These are phyloP conservation scores for Phylloscopus trochiloides DNA, from an alignment of 2,113 vertebrate genomes.

Conservation along the genomic window DNA sequence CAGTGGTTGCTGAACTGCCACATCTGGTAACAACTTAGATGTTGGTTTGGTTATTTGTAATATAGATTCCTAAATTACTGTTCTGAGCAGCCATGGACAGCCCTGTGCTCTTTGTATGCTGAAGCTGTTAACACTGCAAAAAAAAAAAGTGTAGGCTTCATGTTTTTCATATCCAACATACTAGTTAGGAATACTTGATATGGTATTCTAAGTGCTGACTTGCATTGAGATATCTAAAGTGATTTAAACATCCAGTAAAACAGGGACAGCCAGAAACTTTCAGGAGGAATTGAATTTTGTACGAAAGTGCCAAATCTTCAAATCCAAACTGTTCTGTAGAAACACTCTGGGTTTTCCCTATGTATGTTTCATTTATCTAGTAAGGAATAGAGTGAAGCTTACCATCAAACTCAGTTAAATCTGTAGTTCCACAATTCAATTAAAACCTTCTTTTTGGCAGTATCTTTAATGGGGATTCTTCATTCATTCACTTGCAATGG, in stretches of 20 bases:
- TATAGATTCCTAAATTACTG: neutral
- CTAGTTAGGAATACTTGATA: neutral
- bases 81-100: neutral
- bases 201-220: neutral
- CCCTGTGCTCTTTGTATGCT: neutral
- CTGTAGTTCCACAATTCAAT: neutral
- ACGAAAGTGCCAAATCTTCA: neutral
- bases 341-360: neutral
- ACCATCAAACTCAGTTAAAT: neutral
- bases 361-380: neutral
- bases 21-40: neutral
- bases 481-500: fast-evolving
- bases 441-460: neutral
- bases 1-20: neutral
- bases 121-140: neutral
- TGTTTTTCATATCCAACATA: neutral
- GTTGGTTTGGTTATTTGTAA: neutral
- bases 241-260: neutral
- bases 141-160: neutral
- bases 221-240: neutral
- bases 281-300: neutral
- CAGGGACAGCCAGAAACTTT: neutral
- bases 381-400: neutral
- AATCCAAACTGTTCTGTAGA: neutral
- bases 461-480: neutral